Conservation (phyloP, 2,797 vertebrate species). For the Distichodus sexfasciatus region DNA sequence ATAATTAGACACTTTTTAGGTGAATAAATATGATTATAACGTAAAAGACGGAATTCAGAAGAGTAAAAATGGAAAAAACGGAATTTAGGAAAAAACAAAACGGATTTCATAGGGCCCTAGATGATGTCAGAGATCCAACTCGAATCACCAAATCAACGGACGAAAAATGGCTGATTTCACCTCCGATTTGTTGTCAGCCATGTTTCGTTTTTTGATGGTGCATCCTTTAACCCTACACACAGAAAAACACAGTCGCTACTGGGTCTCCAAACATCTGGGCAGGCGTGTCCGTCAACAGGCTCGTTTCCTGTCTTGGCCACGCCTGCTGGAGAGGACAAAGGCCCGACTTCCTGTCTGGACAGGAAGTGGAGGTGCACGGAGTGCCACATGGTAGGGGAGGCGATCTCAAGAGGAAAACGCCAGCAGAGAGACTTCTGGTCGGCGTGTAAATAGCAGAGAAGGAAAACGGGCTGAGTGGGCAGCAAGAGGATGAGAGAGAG, state of each 20-base stretch:
- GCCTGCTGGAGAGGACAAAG: constrained; percentile 30
- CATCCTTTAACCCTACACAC: not conserved
- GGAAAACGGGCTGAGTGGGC: constrained; percentile 29
- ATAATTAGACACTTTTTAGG: too few species aligned
- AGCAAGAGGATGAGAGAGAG: too few species aligned
- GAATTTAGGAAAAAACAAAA: too few species aligned
- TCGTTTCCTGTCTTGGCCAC: constrained; percentile 11
- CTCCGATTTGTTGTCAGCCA: too few species aligned
- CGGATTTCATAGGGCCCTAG: too few species aligned
- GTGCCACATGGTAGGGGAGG: not conserved
- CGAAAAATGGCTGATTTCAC: too few species aligned
- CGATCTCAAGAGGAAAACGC: constrained; percentile 33
- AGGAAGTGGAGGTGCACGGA: constrained; percentile 17
- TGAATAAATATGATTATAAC: too few species aligned
- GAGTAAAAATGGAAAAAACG: too few species aligned
- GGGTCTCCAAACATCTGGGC: not conserved
- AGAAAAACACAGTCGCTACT: not conserved
- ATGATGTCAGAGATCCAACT: too few species aligned
- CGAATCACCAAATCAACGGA: too few species aligned
- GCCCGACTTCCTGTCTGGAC: constrained; percentile 2
- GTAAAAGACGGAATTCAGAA: too few species aligned
- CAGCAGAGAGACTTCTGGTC: not conserved
- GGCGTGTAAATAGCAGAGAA: constrained; percentile 19
- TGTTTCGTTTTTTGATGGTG: too few species aligned
- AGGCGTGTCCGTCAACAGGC: constrained; percentile 41